These are phyloP conservation scores for Seriola quinqueradiata DNA, from an alignment of 2,113 vertebrate genomes.

Conservation along the genomic window DNA sequence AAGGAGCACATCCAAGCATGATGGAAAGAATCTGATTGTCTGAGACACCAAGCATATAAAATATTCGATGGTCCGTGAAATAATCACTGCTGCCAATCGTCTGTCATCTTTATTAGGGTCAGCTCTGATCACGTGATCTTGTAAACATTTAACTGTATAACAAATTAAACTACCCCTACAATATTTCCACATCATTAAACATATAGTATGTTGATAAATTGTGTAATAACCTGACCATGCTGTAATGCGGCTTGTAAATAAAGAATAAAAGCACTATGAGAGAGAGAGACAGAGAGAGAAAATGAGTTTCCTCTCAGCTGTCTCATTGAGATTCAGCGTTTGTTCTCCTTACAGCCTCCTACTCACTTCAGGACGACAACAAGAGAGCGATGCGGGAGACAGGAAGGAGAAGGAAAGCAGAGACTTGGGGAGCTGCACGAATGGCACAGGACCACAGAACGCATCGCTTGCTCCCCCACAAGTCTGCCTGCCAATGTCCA, in stretches of 20 bases:
- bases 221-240: conserved; percentile 44
- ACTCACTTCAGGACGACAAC: conserved; percentile 73
- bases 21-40: conserved; percentile 13
- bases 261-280: conserved; percentile 54
- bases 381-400: conserved; percentile 63
- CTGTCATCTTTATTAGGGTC: conserved; percentile 37
- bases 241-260: conserved; percentile 56
- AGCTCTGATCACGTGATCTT: conserved; percentile 41
- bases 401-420: conserved; percentile 48
- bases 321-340: conserved; percentile 84
- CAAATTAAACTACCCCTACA: conserved; percentile 30
- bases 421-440: conserved; percentile 59
- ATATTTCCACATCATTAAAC: conserved; percentile 47
- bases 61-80: conserved; percentile 41
- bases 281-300: conserved; percentile 63
- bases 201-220: conserved; percentile 35
- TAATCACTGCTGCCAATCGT: conserved; percentile 36
- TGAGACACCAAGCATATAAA: conserved; percentile 1
- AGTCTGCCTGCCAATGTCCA: conserved; percentile 68
- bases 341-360: conserved; percentile 75
- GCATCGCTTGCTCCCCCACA: conserved; percentile 30
- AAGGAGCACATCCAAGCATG: neutral
- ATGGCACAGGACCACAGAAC: conserved; percentile 63
- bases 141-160: conserved; percentile 43
- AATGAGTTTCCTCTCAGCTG: conserved; percentile 64